Percentiles rank a stretch among this genome's conserved stretches.
Conservation (phyloP, 2,113 vertebrate species). For the Mesembrinibis cayennensis region DNA sequence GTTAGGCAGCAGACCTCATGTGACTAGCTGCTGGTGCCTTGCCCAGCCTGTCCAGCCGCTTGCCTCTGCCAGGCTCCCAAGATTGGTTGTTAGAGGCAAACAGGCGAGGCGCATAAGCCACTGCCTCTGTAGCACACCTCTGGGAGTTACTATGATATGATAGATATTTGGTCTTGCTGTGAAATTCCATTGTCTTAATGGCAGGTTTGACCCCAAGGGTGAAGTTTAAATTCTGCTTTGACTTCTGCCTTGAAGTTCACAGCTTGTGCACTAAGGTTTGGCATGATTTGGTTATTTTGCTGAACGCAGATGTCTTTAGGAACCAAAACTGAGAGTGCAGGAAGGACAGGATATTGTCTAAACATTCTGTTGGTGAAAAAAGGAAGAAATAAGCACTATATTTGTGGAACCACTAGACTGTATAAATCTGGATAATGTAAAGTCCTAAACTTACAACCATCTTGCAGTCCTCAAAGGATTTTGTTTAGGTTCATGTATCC, state of each 20-base stretch:
- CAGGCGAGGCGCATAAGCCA: neutral
- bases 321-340: neutral
- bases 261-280: neutral
- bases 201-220: neutral
- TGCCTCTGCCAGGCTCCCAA: neutral
- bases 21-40: conserved; percentile 34
- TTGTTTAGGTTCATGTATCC: conserved; percentile 36
- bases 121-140: neutral
- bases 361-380: neutral
- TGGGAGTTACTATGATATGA: neutral
- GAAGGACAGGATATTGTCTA: conserved; percentile 15
- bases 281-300: neutral
- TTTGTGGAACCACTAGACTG: conserved; percentile 19
- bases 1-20: neutral
- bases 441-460: neutral
- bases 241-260: neutral
- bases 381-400: neutral
- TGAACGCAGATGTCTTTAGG: neutral
- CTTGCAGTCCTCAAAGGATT: conserved; percentile 24
- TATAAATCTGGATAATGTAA: conserved; percentile 39
- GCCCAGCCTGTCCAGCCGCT: conserved; percentile 29
- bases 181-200: neutral
- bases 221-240: neutral
- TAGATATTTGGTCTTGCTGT: neutral
- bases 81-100: neutral